Evolutionary conservation across 2,113 vertebrate species (phyloP).

Genomic region (Oreochromis tanganicae): DNA sequence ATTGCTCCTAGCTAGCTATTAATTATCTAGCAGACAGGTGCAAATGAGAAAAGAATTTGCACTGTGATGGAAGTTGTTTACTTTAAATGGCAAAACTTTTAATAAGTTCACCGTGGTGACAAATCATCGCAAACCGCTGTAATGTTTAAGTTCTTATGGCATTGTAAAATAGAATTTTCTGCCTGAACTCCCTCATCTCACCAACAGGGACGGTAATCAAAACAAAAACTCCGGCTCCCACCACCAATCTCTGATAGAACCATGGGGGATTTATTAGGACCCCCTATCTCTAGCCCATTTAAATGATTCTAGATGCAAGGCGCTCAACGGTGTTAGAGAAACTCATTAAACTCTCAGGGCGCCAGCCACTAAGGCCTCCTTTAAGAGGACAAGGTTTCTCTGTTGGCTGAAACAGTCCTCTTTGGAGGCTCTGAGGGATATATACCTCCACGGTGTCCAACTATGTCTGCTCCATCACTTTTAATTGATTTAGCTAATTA

Average conservation of each 20-base stretch:
- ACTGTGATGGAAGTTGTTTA: constrained; percentile 38
- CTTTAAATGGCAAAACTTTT: constrained; percentile 67
- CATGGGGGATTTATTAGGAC: constrained; percentile 76
- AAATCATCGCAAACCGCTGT: constrained; percentile 49
- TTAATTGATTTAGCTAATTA: constrained; percentile 58
- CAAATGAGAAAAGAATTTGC: constrained; percentile 33
- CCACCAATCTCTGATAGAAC: constrained; percentile 69
- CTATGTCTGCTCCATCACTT: constrained; percentile 33
- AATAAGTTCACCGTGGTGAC: constrained; percentile 68
- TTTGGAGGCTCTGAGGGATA: constrained; percentile 30
- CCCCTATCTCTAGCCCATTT: constrained; percentile 67
- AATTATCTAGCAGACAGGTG: constrained; percentile 45
- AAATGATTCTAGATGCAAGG: constrained; percentile 68
- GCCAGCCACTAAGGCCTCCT: constrained; percentile 61
- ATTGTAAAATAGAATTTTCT: constrained; percentile 74
- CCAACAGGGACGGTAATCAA: constrained; percentile 77
- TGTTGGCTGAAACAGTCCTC: constrained; percentile 35
- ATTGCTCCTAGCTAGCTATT: constrained; percentile 25
- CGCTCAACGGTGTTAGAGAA: constrained; percentile 65
- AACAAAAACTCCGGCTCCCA: constrained; percentile 67
- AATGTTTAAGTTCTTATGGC: constrained; percentile 67
- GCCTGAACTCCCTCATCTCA: constrained; percentile 71
- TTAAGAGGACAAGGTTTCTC: constrained; percentile 49
- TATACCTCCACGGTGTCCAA: constrained; percentile 27
- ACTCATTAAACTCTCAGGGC: constrained; percentile 74